Percentiles rank a stretch among this genome's conserved stretches.
Evolutionary conservation across 2,888 invertebrate genomes (phyloP).

Genomic region (Pristionchus japonicus): DNA sequence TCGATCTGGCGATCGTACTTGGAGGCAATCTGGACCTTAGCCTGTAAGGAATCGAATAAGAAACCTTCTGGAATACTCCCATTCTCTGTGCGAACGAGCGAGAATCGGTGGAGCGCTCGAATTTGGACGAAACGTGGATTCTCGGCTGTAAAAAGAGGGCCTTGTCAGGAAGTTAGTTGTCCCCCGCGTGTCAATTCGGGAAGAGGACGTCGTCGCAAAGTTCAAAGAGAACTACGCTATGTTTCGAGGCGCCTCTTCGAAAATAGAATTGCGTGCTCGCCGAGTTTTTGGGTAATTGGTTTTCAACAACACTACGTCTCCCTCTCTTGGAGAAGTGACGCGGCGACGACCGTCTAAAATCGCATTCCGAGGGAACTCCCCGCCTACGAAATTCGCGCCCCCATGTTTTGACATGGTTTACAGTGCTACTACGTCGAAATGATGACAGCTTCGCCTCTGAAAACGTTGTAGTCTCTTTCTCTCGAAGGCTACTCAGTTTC

Average conservation of each 20-base stretch:
- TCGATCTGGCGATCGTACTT: conserved; percentile 98
- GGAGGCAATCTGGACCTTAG: conserved; percentile 97
- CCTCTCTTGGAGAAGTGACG: neutral
- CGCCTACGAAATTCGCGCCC: neutral
- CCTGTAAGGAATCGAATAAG: conserved; percentile 77
- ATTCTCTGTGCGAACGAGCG: conserved; percentile 77
- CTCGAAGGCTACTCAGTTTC: neutral
- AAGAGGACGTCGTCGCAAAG: neutral
- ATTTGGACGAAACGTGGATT: conserved; percentile 98
- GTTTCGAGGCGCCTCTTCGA: neutral
- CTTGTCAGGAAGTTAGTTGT: neutral
- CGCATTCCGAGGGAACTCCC: neutral
- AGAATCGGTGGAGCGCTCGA: conserved; percentile 95
- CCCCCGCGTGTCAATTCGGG: too few species aligned
- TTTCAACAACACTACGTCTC: conserved; percentile 19
- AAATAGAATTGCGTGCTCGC: neutral
- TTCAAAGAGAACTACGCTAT: neutral
- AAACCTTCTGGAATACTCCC: conserved; percentile 34
- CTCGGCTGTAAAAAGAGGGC: conserved; percentile 82
- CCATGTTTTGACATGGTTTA: neutral
- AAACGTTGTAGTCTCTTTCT: neutral
- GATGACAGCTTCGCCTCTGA: neutral
- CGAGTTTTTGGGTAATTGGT: conserved; percentile 25
- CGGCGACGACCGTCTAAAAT: neutral
- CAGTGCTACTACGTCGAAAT: neutral